phyloP scores from a whole-genome alignment of 2,888 invertebrate species.

The Drosophila conformis region DNA sequence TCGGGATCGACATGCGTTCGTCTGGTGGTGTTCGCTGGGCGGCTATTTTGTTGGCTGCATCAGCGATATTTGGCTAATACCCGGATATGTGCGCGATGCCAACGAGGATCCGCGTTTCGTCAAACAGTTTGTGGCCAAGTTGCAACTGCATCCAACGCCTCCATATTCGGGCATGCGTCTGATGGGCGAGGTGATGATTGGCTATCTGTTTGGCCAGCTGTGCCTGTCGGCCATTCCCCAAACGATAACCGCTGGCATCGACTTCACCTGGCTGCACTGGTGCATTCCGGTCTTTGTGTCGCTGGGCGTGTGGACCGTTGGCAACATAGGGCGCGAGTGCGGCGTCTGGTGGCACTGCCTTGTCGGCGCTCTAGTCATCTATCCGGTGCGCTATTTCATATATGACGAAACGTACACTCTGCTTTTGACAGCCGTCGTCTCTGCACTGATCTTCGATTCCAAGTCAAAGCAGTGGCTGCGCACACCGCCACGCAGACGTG shows the following conservation, averaged over 20 bases:
- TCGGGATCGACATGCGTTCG: conserved; percentile 94
- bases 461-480: conserved; percentile 92
- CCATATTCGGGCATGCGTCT: conserved; percentile 92
- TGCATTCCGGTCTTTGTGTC: conserved; percentile 90
- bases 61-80: conserved; percentile 92
- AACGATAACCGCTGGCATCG: conserved; percentile 89
- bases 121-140: conserved; percentile 87
- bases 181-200: conserved; percentile 90
- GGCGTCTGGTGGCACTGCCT: conserved; percentile 90
- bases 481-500: conserved; percentile 86
- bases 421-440: conserved; percentile 88
- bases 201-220: conserved; percentile 92
- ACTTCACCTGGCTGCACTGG: conserved; percentile 90
- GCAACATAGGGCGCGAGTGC: conserved; percentile 94
- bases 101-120: conserved; percentile 90
- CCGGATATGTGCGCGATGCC: conserved; percentile 93
- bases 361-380: conserved; percentile 88
- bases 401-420: conserved; percentile 91
- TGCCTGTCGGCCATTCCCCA: conserved; percentile 91
- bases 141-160: conserved; percentile 90
- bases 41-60: conserved; percentile 95
- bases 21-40: conserved; percentile 94
- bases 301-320: conserved; percentile 94
- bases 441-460: conserved; percentile 90
- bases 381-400: conserved; percentile 90